Conservation (phyloP, 2,113 vertebrate genomes). For the Paralichthys olivaceus region DNA sequence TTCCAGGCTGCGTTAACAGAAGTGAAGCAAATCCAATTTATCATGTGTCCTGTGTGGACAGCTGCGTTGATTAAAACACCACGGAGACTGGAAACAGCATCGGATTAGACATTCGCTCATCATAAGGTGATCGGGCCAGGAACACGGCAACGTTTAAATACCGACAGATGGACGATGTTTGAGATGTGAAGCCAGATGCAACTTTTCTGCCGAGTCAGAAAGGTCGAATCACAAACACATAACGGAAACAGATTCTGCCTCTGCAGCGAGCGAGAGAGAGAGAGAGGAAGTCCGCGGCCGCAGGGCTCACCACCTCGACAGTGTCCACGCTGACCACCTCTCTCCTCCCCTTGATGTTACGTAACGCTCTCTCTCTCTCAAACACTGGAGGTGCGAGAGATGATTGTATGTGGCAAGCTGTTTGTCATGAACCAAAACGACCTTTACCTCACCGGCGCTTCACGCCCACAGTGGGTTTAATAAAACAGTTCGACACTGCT, state of each 20-base stretch:
- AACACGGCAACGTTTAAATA: too few relatives aligned
- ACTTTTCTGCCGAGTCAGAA: neutral
- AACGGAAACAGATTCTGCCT: slow-evolving; percentile 11
- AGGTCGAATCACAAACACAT: neutral
- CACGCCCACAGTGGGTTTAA: neutral
- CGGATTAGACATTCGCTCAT: too few relatives aligned
- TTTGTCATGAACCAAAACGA: slow-evolving; percentile 9
- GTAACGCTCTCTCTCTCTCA: slow-evolving; percentile 21
- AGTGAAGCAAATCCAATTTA: too few relatives aligned
- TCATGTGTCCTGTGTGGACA: neutral
- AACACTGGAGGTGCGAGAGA: slow-evolving; percentile 40
- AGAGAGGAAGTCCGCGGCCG: slow-evolving; percentile 33
- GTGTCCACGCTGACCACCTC: neutral
- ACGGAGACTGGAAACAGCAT: too few relatives aligned
- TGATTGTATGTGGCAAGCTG: slow-evolving; percentile 60
- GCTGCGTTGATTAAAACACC: too few relatives aligned
- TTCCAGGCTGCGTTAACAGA: neutral
- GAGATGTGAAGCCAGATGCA: neutral
- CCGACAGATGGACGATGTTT: neutral
- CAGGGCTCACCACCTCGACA: slow-evolving; percentile 1
- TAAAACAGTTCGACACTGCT: neutral
- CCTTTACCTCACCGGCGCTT: slow-evolving; percentile 23
- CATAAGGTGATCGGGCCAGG: too few relatives aligned
- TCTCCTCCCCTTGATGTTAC: slow-evolving; percentile 25
- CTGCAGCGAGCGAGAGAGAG: slow-evolving; percentile 2